Base-by-base conservation (phyloP, 2,888 invertebrate genomes). In the Harmothoe impar region DNA sequence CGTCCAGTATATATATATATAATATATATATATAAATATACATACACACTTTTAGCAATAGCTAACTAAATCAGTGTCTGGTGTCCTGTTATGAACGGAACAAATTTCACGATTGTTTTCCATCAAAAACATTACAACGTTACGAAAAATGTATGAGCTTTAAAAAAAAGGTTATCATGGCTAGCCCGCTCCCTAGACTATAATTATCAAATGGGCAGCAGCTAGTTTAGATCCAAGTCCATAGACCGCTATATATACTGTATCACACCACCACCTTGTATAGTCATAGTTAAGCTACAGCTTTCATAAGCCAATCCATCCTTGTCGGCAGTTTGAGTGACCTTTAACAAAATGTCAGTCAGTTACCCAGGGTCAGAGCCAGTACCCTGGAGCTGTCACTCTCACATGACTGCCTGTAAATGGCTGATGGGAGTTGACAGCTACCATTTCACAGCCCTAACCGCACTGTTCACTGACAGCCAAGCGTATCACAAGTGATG, bases 291-390 rank as follows among this genome's bases (percentile, higher is more conserved):
- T 62, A 1, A 62, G 20, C 62, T 62, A n/a, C 20, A n/a, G 20
- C 23, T n/a, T 62, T n/a, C 62, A 62, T 20, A n/a, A 62, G n/a
- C 62, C 7, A 62, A 62, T 62, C 62, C 62, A n/a, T 62, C 62
- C 3, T n/a, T 62, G 77, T 17, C 77, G 77, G 29, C 7, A 29
- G 77, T 31, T 31, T 77, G 29, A 31, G 23, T 81, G 81, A 81
- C 81, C 81, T 81, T 81, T 81, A n/a, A 81, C 77, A 81, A 81
- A 81, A 81, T 81, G 81, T 81, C 81, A 81, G 35, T 23, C 43
- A 20, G 81, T 81, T 43, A 72, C 7, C 72, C 31, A 15, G 72
- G 72, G 72, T 72, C 72, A 29, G 15, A 3, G 31, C 7, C 12
- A 25, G 72, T 72, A n/a, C 72, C 31, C 25, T 25, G 25, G n/a